Evolutionary conservation across 2,888 invertebrate species (phyloP), one percentile per base, ranked within the genome.

Genomic region (Chloromyia formosa): DNA sequence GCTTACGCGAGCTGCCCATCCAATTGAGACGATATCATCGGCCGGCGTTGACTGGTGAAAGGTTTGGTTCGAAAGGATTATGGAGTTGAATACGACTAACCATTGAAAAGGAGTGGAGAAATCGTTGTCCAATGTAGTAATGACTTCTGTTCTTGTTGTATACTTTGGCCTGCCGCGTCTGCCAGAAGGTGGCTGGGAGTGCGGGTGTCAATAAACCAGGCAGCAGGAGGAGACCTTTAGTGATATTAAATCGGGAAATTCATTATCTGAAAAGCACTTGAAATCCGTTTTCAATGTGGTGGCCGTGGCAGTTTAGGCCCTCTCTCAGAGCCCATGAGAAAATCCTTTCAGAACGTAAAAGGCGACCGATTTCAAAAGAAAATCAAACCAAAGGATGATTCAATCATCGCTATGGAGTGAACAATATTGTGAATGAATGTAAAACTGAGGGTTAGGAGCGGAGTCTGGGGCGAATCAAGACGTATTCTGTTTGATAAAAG

Each of bases 181-280:
- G 22, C 45, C 20, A 5, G 10, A 14, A 27, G 23, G 62, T 1
- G 62, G 27, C 23, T 18, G 53, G 1, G 1, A 2, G 16, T 18
- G 2, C 60, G 22, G n/a, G 60, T 60, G 58, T n/a, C 12, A 2
- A 35, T 35, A 7, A 35, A 35, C 27, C 27, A 35, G 7, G 3
- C 27, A 7, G 7, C 27, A 35, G 7, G 7, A 35, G 27, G 27
- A 35, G 3, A 7, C 27, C 27, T 35, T 66, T 68, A 72, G 61
- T 76, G 56, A 71, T 66, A 76, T 74, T 58, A 71, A 71, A 71
- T 40, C 75, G 73, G 78, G 77, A 77, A 78, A 79, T 79, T 79
- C 79, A 79, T 79, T 79, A 79, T 78, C 78, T 78, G 78, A 78
- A 78, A 79, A 79, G 78, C 78, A 78, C 78, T 79, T 79, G 78